A percentile compares a stretch with the other conserved stretches of the same genome.
Conservation (phyloP, 1,140 invertebrate genomes). For the Micrasema longulum region DNA sequence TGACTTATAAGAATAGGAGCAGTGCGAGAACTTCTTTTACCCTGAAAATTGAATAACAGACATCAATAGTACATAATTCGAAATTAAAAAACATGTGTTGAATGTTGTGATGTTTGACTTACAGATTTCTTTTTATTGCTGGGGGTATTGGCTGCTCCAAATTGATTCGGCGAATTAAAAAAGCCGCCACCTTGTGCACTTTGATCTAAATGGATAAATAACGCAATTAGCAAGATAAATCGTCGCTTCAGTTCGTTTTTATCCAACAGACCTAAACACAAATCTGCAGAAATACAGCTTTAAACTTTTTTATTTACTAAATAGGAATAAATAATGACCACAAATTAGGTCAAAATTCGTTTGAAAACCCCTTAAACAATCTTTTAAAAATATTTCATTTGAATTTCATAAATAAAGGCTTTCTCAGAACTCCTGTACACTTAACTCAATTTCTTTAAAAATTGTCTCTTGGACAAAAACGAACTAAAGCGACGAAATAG, state of each 20-base stretch:
- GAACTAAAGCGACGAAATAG: no score
- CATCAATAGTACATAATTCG: constrained; percentile 3
- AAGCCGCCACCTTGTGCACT: constrained; percentile 63
- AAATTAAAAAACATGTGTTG: no score
- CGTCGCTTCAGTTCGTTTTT: no score
- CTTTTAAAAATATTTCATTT: no score
- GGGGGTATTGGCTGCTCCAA: constrained; percentile 63
- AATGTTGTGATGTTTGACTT: constrained; percentile 40
- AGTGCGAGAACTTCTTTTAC: constrained; percentile 62
- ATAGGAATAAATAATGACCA: no score
- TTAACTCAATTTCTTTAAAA: no score
- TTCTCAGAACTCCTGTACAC: no score
- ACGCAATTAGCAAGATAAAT: no score
- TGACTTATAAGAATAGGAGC: constrained; percentile 73
- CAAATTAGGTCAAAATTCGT: not conserved
- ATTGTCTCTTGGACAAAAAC: no score
- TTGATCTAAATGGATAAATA: constrained; percentile 60
- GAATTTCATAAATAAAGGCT: no score
- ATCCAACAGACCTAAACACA: not conserved
- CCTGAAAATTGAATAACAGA: constrained; percentile 55
- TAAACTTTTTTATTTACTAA: no score
- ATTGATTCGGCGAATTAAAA: constrained; percentile 64
- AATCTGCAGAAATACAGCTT: no score
- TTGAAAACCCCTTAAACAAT: constrained; percentile 33
- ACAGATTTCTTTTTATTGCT: constrained; percentile 63